Evolutionary conservation across 53 echinoderm and acorn worm genomes (phyloP).

Genomic region (Hippasteria phrygiana): DNA sequence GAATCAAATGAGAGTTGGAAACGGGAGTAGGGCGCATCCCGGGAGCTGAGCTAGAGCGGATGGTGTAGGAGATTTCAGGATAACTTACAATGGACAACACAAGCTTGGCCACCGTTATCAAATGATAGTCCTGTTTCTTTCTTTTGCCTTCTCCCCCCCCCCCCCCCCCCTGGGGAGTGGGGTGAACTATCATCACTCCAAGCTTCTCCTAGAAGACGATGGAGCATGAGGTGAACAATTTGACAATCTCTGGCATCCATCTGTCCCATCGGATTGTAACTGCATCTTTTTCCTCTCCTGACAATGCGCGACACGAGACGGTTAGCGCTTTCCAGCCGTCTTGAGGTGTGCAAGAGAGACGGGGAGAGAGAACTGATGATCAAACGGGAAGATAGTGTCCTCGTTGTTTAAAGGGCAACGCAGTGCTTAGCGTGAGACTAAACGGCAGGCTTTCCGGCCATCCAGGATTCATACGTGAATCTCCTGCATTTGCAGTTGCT

Average conservation of each 20-base stretch:
- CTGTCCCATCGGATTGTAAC: slow-evolving; percentile 40
- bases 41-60: not conserved
- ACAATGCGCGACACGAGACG: not conserved
- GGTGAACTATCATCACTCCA: not conserved
- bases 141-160: not conserved
- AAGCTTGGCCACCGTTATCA: not conserved
- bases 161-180: not conserved
- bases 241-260: not conserved
- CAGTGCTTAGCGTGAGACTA: no score
- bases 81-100: slow-evolving; percentile 23
- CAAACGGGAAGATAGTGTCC: no score
- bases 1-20: not conserved
- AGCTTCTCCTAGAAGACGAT: not conserved
- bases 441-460: no score
- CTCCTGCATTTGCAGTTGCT: no score
- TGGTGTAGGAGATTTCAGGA: not conserved
- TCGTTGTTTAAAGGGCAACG: no score
- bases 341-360: not conserved
- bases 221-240: not conserved
- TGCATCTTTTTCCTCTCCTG: slow-evolving; percentile 4
- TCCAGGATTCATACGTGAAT: no score
- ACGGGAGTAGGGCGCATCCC: not conserved
- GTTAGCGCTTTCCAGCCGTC: not conserved
- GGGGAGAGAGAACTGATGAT: no score
- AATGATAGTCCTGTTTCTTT: not conserved